These are phyloP conservation scores for Pollenia griseotomentosa DNA, from an alignment of 2,888 invertebrate species.

Conservation along the genomic window DNA sequence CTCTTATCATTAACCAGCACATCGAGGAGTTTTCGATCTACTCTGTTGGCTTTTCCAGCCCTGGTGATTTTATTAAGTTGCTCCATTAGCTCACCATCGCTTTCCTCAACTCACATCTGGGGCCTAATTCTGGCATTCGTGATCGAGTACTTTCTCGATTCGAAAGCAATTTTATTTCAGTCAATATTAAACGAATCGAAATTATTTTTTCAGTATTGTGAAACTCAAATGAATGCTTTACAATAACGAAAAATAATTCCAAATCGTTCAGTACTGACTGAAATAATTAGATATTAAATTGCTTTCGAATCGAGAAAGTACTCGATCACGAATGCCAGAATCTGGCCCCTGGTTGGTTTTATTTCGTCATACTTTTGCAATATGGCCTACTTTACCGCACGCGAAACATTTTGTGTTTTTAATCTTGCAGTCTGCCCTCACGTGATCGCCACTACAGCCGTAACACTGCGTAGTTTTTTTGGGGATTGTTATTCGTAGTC, in stretches of 20 bases:
- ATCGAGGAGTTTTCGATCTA: slow-evolving; percentile 34
- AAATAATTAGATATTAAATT: no score
- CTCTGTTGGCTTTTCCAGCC: neutral
- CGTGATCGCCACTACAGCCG: slow-evolving; percentile 39
- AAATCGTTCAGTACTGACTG: no score
- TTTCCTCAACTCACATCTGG: slow-evolving; percentile 1
- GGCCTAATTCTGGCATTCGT: no score
- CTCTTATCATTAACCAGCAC: slow-evolving; percentile 31
- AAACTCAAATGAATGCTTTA: no score
- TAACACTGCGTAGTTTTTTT: slow-evolving; percentile 21
- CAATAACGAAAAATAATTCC: no score
- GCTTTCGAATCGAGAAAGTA: no score
- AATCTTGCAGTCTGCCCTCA: slow-evolving; percentile 38
- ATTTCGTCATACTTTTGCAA: slow-evolving; percentile 23
- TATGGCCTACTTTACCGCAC: slow-evolving; percentile 32
- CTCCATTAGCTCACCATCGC: neutral
- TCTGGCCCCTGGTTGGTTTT: slow-evolving; percentile 11
- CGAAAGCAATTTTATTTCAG: no score
- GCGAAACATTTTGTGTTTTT: slow-evolving; percentile 28
- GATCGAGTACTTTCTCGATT: no score
- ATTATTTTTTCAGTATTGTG: no score
- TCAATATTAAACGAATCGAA: no score
- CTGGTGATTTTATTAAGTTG: slow-evolving; percentile 16
- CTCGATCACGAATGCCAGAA: no score
- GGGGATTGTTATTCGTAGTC: slow-evolving; percentile 1